phyloP scores from a whole-genome alignment of 2,113 vertebrate species.

The Clinocottus analis region DNA sequence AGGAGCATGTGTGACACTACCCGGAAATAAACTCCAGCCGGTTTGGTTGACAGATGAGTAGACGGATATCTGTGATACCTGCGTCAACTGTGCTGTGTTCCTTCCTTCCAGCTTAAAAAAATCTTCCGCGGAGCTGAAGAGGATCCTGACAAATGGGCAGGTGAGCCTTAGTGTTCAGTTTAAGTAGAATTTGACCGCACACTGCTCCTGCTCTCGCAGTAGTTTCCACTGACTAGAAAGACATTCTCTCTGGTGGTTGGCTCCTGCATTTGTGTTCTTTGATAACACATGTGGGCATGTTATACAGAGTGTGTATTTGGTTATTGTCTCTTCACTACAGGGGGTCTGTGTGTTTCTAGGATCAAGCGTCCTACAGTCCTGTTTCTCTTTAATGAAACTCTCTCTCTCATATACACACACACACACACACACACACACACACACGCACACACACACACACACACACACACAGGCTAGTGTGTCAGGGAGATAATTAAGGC shows the following conservation, averaged over 20 bases:
- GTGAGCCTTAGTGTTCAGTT: conserved; percentile 74
- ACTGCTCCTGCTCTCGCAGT: conserved; percentile 34
- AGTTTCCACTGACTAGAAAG: conserved; percentile 87
- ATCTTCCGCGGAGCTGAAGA: conserved; percentile 97
- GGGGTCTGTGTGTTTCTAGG: background rate
- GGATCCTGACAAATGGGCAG: conserved; percentile 96
- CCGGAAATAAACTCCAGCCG: background rate
- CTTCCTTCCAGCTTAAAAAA: conserved; percentile 90
- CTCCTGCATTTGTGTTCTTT: conserved; percentile 86
- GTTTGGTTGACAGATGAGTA: conserved; percentile 8
- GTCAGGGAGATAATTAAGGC: conserved; percentile 88
- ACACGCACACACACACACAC: conserved; percentile 53
- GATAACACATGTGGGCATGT: conserved; percentile 76
- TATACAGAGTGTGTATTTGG: conserved; percentile 80
- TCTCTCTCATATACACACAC: conserved; percentile 39
- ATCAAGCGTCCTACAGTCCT: background rate
- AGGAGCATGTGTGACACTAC: background rate
- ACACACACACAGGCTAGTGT: conserved; percentile 79
- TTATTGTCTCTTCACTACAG: conserved; percentile 75
- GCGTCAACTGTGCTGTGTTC: conserved; percentile 10
- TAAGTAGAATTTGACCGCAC: background rate
- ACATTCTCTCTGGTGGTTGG: conserved; percentile 86
- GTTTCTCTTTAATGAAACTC: conserved; percentile 49
- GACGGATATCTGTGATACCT: background rate
- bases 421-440: conserved; percentile 78